phyloP scores from a whole-genome alignment of 1,140 invertebrate genomes.

The Drosophila bipectinata region DNA sequence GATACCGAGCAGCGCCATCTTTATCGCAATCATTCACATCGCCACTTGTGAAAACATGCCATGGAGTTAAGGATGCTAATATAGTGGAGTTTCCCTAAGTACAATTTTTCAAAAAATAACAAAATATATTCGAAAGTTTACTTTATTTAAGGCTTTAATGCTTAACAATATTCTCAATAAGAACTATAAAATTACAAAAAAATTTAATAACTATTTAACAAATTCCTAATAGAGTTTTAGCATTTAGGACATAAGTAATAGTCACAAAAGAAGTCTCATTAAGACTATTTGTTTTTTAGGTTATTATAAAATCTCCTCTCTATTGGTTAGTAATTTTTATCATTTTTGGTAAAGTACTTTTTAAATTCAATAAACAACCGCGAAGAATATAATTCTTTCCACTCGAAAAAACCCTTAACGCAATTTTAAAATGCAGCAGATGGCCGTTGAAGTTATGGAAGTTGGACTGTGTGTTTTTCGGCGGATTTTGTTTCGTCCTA shows the following conservation, averaged over 20 bases:
- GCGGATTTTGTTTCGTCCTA: slow-evolving; percentile 17
- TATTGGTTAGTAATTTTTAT: not conserved
- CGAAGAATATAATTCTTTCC: not conserved
- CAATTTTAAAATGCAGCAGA: slow-evolving; percentile 13
- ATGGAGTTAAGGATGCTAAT: slow-evolving; percentile 18
- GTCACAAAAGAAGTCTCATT: not conserved
- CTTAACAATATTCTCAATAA: too few species aligned
- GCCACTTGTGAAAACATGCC: slow-evolving; percentile 72
- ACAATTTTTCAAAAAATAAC: not conserved
- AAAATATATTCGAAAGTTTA: too few species aligned
- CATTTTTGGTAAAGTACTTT: not conserved
- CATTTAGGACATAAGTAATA: not conserved
- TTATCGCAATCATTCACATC: slow-evolving; percentile 78
- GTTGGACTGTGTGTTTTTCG: slow-evolving; percentile 38
- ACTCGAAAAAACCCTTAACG: not conserved
- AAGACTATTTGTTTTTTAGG: not conserved
- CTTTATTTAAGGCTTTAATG: too few species aligned
- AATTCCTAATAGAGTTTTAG: too few species aligned
- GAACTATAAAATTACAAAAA: too few species aligned
- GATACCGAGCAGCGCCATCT: slow-evolving; percentile 40
- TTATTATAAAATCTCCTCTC: not conserved
- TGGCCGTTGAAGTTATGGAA: not conserved
- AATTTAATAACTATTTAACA: not conserved
- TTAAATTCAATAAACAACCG: not conserved
- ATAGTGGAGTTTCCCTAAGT: slow-evolving; percentile 8